Conservation (phyloP, 2,888 invertebrate species). For the Diarsia brunnea region DNA sequence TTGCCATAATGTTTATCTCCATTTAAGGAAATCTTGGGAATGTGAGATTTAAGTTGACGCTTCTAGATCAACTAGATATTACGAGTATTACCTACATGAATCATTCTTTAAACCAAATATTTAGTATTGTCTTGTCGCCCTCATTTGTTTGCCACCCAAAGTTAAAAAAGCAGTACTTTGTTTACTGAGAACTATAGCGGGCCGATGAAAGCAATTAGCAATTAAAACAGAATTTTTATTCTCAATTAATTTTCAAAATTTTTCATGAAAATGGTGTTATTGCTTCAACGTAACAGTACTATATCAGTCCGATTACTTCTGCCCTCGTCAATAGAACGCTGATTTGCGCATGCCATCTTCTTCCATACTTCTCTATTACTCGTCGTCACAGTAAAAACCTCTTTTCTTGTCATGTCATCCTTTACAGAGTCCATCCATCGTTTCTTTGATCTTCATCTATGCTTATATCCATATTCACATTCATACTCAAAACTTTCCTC, state of each 20-base stretch:
- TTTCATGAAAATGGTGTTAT: background rate
- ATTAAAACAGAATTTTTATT: background rate
- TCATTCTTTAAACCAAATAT: background rate
- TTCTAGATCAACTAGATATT: background rate
- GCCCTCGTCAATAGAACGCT: no score
- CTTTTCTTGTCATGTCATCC: no score
- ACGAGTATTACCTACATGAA: background rate
- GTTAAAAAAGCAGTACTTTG: background rate
- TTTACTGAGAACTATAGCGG: background rate
- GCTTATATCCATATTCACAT: no score
- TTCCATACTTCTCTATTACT: no score
- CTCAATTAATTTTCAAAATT: background rate
- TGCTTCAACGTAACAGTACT: no score
- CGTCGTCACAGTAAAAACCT: no score
- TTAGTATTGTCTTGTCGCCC: background rate
- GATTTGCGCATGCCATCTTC: no score
- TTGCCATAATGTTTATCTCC: slow-evolving; percentile 33
- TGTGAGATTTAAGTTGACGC: slow-evolving; percentile 5
- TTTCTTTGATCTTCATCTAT: no score
- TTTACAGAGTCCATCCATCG: no score
- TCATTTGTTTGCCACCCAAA: background rate
- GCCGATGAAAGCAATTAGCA: background rate
- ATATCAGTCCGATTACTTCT: no score
- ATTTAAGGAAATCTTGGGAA: slow-evolving; percentile 31
- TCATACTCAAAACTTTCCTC: no score